Percentiles rank a stretch among this genome's conserved stretches.
phyloP scores from a whole-genome alignment of 2,888 invertebrate genomes.

The Lordiphosa fenestrarum region DNA sequence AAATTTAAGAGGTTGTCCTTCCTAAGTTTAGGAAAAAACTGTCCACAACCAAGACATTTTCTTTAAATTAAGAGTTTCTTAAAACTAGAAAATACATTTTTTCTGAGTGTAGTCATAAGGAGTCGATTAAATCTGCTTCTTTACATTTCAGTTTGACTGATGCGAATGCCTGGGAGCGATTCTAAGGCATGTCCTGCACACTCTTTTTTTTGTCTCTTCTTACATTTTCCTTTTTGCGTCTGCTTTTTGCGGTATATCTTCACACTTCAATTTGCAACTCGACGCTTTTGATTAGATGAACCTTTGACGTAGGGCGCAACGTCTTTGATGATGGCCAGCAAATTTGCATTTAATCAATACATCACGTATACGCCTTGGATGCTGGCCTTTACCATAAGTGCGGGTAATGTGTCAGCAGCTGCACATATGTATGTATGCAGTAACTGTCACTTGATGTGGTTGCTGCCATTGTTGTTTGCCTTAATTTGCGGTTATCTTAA shows the following conservation, averaged over 20 bases:
- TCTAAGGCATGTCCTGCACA: slow-evolving; percentile 26
- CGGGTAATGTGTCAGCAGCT: slow-evolving; percentile 9
- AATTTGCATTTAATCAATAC: slow-evolving; percentile 68
- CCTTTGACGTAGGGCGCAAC: slow-evolving; percentile 10
- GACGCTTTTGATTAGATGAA: slow-evolving; percentile 19
- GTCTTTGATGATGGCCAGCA: slow-evolving; percentile 16
- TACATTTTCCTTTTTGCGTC: slow-evolving; percentile 2
- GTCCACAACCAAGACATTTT: too few relatives aligned
- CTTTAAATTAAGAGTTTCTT: too few relatives aligned
- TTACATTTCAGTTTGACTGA: slow-evolving; percentile 16
- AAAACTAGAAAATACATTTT: too few relatives aligned
- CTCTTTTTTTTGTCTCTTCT: slow-evolving; percentile 23
- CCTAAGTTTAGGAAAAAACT: too few relatives aligned
- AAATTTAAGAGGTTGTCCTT: too few relatives aligned
- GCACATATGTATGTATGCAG: slow-evolving; percentile 19
- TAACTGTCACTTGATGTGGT: slow-evolving; percentile 22
- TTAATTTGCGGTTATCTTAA: slow-evolving; percentile 61
- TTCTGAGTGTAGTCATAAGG: background rate
- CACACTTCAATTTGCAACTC: slow-evolving; percentile 27
- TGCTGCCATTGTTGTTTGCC: slow-evolving; percentile 45
- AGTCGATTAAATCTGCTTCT: slow-evolving; percentile 3
- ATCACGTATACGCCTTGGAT: slow-evolving; percentile 52
- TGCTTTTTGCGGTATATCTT: slow-evolving; percentile 24
- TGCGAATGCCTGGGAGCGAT: slow-evolving; percentile 16
- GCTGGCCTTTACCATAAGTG: slow-evolving; percentile 11